Conservation (phyloP, 2,797 vertebrate species). For the Anableps anableps region DNA sequence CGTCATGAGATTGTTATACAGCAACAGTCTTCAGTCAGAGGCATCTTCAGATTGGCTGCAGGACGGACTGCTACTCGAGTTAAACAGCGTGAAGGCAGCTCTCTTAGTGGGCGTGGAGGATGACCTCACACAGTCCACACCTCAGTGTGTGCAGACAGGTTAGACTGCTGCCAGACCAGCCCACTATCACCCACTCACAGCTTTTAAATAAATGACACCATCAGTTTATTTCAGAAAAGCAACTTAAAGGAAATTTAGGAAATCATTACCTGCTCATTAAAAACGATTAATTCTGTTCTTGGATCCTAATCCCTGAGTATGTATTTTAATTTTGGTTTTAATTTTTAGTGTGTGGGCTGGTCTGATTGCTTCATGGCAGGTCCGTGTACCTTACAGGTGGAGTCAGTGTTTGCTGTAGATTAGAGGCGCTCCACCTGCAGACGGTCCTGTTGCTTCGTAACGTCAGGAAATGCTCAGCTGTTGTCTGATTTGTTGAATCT, state of each 20-base stretch:
- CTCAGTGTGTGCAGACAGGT: slow-evolving; percentile 26
- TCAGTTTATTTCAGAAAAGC: background rate
- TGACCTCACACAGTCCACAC: background rate
- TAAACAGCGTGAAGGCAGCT: background rate
- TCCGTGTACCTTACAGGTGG: slow-evolving; percentile 47
- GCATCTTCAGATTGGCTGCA: background rate
- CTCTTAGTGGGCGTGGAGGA: background rate
- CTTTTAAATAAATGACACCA: background rate
- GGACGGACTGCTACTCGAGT: background rate
- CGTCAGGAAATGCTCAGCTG: background rate
- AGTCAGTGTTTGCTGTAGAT: background rate
- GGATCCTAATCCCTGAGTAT: background rate
- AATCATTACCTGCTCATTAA: background rate
- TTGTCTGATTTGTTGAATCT: background rate
- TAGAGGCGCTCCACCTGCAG: background rate
- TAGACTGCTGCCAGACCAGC: background rate
- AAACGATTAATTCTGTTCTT: too few relatives aligned
- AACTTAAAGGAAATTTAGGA: background rate
- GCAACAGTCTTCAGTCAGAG: background rate
- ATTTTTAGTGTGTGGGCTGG: background rate
- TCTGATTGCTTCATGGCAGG: slow-evolving; percentile 2
- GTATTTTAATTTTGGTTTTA: background rate
- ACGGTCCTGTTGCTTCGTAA: background rate
- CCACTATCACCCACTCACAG: background rate
- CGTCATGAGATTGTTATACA: too few relatives aligned